Conservation (phyloP, 2,888 invertebrate species). For the Pherbina coryleti region DNA sequence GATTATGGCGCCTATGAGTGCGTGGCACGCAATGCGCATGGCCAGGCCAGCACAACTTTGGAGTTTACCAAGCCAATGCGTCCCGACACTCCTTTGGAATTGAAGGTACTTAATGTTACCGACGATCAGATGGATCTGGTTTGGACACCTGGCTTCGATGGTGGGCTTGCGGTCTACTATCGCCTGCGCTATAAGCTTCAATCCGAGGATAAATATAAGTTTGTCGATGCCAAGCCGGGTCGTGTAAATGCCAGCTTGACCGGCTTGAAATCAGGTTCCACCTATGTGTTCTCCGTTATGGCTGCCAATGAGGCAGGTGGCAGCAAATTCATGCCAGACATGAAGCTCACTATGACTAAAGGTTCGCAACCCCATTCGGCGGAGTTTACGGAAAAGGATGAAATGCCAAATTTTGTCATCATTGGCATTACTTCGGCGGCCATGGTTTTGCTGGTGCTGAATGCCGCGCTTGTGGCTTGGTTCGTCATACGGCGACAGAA, state of each 20-base stretch:
- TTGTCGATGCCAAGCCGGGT: conserved; percentile 60
- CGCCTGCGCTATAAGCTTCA: conserved; percentile 60
- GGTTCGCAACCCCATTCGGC: conserved; percentile 62
- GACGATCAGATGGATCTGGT: conserved; percentile 59
- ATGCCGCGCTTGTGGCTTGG: conserved; percentile 66
- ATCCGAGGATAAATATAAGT: conserved; percentile 64
- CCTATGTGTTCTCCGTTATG: conserved; percentile 64
- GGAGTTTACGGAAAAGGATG: conserved; percentile 65
- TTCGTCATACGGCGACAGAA: conserved; percentile 66
- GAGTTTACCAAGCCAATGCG: conserved; percentile 64
- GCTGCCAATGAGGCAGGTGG: conserved; percentile 66
- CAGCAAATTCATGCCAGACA: conserved; percentile 63
- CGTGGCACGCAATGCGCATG: conserved; percentile 61
- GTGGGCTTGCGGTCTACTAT: conserved; percentile 64
- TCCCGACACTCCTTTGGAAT: conserved; percentile 59
- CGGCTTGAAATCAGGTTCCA: conserved; percentile 60
- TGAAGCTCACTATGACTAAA: conserved; percentile 59
- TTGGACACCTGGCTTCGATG: conserved; percentile 64
- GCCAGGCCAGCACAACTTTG: conserved; percentile 61
- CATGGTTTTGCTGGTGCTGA: conserved; percentile 62
- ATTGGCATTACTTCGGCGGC: conserved; percentile 66
- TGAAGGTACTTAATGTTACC: conserved; percentile 61
- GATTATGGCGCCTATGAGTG: conserved; percentile 66
- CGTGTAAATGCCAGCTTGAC: conserved; percentile 60
- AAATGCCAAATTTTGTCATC: conserved; percentile 66